A percentile compares a stretch with the other conserved stretches of the same genome.
phyloP scores from a whole-genome alignment of 2,888 invertebrate genomes.

The Caenorhabditis sp. region DNA sequence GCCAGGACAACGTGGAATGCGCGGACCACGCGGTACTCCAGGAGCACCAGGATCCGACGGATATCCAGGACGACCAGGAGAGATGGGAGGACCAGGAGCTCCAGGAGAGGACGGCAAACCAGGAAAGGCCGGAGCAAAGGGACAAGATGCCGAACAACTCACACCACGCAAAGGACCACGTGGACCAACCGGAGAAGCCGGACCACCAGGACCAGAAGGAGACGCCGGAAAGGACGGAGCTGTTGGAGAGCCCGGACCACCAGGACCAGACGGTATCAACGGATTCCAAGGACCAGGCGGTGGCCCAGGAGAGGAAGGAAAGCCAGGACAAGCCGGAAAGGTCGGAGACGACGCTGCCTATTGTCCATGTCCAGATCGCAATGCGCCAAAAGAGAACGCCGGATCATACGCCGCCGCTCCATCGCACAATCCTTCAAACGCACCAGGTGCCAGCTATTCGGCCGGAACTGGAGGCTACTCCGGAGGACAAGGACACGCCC shows the following conservation, averaged over 20 bases:
- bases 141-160: constrained; percentile 54
- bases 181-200: constrained; percentile 56
- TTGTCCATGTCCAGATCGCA: constrained; percentile 57
- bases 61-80: constrained; percentile 49
- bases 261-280: constrained; percentile 51
- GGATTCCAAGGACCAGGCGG: constrained; percentile 59
- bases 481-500: constrained; percentile 54
- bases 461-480: constrained; percentile 60
- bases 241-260: constrained; percentile 46
- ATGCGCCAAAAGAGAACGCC: constrained; percentile 45
- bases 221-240: constrained; percentile 54
- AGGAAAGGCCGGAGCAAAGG: constrained; percentile 56
- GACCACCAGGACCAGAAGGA: constrained; percentile 58
- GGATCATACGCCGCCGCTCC: constrained; percentile 42
- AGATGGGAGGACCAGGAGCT: constrained; percentile 51
- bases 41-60: constrained; percentile 49
- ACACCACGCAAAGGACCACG: constrained; percentile 55
- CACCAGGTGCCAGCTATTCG: constrained; percentile 53
- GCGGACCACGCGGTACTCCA: constrained; percentile 50
- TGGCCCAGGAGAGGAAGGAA: constrained; percentile 56
- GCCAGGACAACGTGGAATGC: constrained; percentile 58
- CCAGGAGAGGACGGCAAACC: constrained; percentile 56
- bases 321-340: constrained; percentile 43
- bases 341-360: constrained; percentile 57
- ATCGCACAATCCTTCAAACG: constrained; percentile 45